phyloP scores from a whole-genome alignment of 2,113 vertebrate species.

The Daubentonia madagascariensis region DNA sequence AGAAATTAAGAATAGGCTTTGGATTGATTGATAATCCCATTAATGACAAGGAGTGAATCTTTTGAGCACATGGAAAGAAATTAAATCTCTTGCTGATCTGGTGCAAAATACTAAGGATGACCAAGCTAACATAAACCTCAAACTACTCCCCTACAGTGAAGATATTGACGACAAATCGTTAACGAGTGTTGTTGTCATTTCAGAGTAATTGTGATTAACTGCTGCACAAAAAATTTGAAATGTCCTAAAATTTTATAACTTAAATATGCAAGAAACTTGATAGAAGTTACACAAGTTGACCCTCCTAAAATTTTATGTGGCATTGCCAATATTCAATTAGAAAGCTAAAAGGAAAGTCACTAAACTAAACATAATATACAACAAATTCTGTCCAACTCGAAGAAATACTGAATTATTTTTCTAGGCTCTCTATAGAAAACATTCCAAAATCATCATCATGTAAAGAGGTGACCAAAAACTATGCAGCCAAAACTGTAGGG shows the following conservation, averaged over 20 bases:
- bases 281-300: not conserved
- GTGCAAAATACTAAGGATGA: not conserved
- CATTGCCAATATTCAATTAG: not conserved
- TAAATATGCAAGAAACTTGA: not conserved
- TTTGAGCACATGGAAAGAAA: not conserved
- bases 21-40: not conserved
- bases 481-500: not conserved
- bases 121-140: not conserved
- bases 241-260: not conserved
- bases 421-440: not conserved
- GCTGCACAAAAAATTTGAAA: not conserved
- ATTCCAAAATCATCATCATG: not conserved
- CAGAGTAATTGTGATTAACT: not conserved
- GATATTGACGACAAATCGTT: not conserved
- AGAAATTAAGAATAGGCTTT: not conserved
- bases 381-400: not conserved
- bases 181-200: not conserved
- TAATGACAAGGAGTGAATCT: not conserved
- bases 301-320: not conserved
- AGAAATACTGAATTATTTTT: not conserved
- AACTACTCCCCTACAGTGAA: not conserved
- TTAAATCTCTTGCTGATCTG: not conserved
- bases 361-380: not conserved
- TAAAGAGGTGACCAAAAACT: not conserved
- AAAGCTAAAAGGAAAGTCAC: not conserved